Evolutionary conservation across 2,113 vertebrate species (phyloP).

Genomic region (Mustela lutreola): DNA sequence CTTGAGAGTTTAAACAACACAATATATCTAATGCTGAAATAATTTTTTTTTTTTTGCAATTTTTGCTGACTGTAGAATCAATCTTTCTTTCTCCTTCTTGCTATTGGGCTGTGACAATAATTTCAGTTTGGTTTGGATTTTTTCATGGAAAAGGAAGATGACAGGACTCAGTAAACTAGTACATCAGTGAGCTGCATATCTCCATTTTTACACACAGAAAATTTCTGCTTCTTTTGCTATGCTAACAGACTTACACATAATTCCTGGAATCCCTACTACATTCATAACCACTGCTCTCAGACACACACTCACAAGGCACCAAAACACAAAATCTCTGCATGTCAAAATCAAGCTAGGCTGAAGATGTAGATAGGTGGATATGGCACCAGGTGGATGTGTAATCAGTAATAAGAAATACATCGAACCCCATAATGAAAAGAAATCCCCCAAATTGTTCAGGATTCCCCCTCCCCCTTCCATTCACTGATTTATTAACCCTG

Average conservation of each 20-base stretch:
- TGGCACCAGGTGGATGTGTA: constrained; percentile 73
- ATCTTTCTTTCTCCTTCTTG: background rate
- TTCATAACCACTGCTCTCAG: constrained; percentile 49
- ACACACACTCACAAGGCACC: background rate
- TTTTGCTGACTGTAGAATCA: constrained; percentile 20
- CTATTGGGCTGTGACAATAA: background rate
- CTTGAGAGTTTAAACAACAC: constrained; percentile 7
- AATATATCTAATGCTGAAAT: background rate
- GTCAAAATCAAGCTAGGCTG: constrained; percentile 65
- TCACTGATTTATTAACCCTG: constrained; percentile 81
- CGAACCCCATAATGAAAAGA: constrained; percentile 78
- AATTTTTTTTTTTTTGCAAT: background rate
- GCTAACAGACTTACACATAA: background rate
- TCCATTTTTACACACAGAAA: constrained; percentile 18
- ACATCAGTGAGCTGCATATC: background rate
- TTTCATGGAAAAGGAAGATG: background rate
- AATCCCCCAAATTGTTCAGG: constrained; percentile 77
- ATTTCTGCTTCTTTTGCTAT: constrained; percentile 38
- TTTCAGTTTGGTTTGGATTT: constrained; percentile 33
- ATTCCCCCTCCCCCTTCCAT: constrained; percentile 79
- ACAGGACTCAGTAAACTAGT: background rate
- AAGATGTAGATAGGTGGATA: constrained; percentile 68
- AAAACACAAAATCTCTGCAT: constrained; percentile 56
- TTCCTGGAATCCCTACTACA: constrained; percentile 71
- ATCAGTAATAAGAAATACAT: constrained; percentile 85